Conservation (phyloP, 2,113 vertebrate genomes). For the Lipotes vexillifer region DNA sequence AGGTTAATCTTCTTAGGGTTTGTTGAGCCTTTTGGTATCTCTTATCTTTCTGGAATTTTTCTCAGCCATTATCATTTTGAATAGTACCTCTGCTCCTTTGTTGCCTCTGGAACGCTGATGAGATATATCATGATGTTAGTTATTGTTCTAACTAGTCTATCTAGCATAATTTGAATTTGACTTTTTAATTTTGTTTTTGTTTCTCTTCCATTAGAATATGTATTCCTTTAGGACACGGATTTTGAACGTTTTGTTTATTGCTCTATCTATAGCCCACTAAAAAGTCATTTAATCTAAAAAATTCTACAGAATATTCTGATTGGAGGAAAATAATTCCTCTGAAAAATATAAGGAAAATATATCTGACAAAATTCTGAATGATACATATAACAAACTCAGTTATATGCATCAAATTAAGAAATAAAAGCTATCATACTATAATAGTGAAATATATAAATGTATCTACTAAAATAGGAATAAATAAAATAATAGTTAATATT, state of each 20-base stretch:
- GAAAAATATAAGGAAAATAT: neutral
- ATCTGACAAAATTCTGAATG: neutral
- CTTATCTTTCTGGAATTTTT: neutral
- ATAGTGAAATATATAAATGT: neutral
- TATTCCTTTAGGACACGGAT: neutral
- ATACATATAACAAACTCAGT: neutral
- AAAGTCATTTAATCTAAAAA: neutral
- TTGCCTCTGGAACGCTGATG: neutral
- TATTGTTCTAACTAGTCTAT: neutral
- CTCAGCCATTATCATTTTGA: neutral
- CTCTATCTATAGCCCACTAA: neutral
- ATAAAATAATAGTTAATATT: neutral
- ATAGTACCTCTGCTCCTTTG: neutral
- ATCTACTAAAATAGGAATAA: neutral
- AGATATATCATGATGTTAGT: neutral
- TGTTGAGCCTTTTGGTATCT: neutral
- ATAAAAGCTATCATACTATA: neutral
- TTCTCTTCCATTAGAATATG: neutral
- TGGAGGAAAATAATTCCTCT: neutral
- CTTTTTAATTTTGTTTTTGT: neutral
- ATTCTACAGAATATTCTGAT: neutral
- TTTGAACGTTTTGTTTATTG: neutral
- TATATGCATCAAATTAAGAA: neutral
- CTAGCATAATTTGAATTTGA: neutral
- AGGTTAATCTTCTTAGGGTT: neutral